Conservation (phyloP, 2,888 invertebrate species). For the Macroteleia sp. region DNA sequence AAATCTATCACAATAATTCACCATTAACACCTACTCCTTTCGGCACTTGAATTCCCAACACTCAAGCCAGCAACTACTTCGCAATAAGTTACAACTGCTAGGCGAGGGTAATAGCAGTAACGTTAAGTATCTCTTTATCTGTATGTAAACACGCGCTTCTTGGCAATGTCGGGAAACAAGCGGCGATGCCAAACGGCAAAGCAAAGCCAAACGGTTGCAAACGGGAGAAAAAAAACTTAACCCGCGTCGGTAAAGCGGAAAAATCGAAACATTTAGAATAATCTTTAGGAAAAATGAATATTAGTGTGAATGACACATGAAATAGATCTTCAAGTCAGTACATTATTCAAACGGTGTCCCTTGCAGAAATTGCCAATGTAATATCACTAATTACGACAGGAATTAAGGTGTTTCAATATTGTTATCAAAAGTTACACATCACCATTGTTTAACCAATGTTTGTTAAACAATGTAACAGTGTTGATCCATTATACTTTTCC, state of each 20-base stretch:
- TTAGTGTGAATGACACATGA: too few relatives aligned
- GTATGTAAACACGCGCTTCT: constrained; percentile 50
- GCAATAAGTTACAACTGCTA: constrained; percentile 53
- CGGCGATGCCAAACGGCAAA: constrained; percentile 19
- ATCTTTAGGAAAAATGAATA: too few relatives aligned
- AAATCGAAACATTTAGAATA: too few relatives aligned
- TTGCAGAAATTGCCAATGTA: too few relatives aligned
- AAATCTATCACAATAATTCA: constrained; percentile 51
- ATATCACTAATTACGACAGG: too few relatives aligned
- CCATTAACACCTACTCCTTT: constrained; percentile 49
- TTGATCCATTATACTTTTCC: too few relatives aligned
- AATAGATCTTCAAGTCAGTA: too few relatives aligned
- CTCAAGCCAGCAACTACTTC: constrained; percentile 36
- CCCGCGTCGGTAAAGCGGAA: constrained; percentile 2
- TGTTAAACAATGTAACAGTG: too few relatives aligned
- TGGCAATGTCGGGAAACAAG: constrained; percentile 40
- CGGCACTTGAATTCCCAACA: constrained; percentile 34
- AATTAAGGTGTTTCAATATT: too few relatives aligned
- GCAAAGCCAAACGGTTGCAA: background rate
- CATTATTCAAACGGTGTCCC: too few relatives aligned
- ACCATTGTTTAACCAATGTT: too few relatives aligned
- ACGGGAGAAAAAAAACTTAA: constrained; percentile 4
- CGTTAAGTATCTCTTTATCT: constrained; percentile 59
- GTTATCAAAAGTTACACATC: too few relatives aligned
- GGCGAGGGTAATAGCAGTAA: constrained; percentile 41